Base-by-base conservation (phyloP, 2,888 invertebrate genomes). In the Drosophila subquinaria region DNA sequence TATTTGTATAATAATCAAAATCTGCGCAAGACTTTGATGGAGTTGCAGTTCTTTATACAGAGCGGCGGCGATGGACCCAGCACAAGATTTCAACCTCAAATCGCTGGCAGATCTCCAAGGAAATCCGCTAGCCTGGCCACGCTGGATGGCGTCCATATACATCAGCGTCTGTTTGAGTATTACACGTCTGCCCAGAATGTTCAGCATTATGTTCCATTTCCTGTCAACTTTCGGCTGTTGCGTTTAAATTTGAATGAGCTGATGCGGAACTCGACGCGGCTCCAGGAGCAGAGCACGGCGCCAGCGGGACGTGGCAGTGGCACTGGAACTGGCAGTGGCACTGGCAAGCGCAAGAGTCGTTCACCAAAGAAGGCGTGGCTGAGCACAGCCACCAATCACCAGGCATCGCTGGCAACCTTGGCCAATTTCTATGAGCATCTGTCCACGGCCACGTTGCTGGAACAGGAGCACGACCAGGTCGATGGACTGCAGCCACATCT, bases 41-140 rank as follows among this genome's bases (percentile, higher is more conserved):
- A 95, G 84, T 92, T 97, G 72, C 97, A 97, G 89, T 96, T 95
- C 92, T 95, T 95, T 91, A 93, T 95, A 77, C 93, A 94, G 70
- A 95, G 95, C 59, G 94, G 93, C 6, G 93, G 93, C 1, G 93
- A 93, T 76, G 42, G n/a, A 2, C 20, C 20, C 15, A 30, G 20
- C 13, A 15, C 15, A 1, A 20, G 13, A 43, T 10, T 59, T 10
- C 53, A 60, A 10, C 23, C n/a, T 13, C 13, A 23, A 27, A 4
- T 9, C 17, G n/a, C 36, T 27, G 5, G 30, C 8, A 38, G 23
- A 47, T 66, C 73, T 0, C 57, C 69, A 0, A 60, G 53, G 8
- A 70, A 66, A 36, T 45, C 73, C 0, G n/a, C 51, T 0, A 69
- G 71, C 0, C 33, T 89, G 30, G 43, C 74, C n/a, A 66, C 68